Percentiles rank a stretch among this genome's conserved stretches.
phyloP scores from a whole-genome alignment of 2,797 vertebrate genomes.

The Oreochromis grahami region DNA sequence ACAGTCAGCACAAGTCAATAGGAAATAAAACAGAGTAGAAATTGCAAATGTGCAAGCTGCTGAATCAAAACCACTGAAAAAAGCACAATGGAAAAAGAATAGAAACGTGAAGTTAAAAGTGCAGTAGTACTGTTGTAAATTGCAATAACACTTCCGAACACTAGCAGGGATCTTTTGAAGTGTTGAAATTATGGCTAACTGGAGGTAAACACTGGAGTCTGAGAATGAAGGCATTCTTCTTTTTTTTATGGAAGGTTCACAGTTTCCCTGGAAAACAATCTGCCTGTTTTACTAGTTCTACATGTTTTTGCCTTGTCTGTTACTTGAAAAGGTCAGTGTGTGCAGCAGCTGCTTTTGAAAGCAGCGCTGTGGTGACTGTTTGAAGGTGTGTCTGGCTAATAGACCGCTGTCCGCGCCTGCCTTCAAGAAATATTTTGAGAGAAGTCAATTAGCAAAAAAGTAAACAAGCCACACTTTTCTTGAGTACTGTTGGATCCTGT shows the following conservation, averaged over 20 bases:
- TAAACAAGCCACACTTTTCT: not conserved
- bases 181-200: not conserved
- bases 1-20: not conserved
- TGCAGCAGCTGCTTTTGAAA: not conserved
- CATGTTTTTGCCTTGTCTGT: not conserved
- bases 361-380: not conserved
- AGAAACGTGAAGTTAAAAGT: not conserved
- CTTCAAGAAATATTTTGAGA: not conserved
- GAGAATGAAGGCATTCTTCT: not conserved
- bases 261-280: not conserved
- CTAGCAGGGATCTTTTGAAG: not conserved
- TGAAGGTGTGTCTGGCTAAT: not conserved
- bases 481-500: not conserved
- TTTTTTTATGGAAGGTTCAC: not conserved
- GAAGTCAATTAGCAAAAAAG: not conserved
- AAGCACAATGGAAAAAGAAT: not conserved
- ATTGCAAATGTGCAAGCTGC: not conserved
- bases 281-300: not conserved
- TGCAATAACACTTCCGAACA: not conserved
- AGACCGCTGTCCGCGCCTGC: not conserved
- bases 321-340: not conserved
- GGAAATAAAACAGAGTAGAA: not conserved
- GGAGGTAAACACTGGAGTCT: not conserved
- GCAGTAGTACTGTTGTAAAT: not conserved
- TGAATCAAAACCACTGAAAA: not conserved